These are phyloP conservation scores for Sinohyriopsis cumingii DNA, from an alignment of 2,888 invertebrate species.

Conservation along the genomic window DNA sequence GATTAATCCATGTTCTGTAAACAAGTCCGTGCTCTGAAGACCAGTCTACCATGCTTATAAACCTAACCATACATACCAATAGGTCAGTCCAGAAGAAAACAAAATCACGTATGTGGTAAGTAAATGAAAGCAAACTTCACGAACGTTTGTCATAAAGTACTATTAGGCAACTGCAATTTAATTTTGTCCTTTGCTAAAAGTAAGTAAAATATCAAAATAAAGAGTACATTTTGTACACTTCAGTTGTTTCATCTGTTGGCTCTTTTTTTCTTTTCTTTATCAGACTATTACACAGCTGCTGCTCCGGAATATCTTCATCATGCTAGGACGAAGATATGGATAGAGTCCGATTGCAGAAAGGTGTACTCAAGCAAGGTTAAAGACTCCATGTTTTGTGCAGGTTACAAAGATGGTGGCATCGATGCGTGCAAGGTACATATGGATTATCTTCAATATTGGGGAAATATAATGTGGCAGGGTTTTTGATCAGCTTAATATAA, in stretches of 20 bases:
- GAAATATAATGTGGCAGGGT: too few relatives aligned
- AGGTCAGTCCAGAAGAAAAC: too few relatives aligned
- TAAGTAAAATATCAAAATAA: background rate
- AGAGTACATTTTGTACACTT: background rate
- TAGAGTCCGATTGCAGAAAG: conserved; percentile 31
- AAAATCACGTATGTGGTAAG: too few relatives aligned
- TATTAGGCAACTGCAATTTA: background rate
- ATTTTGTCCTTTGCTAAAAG: background rate
- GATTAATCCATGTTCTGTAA: too few relatives aligned
- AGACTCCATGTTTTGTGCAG: conserved; percentile 58
- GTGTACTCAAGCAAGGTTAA: conserved; percentile 36
- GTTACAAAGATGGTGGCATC: conserved; percentile 46
- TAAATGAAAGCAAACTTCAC: background rate
- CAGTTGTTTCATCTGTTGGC: too few relatives aligned
- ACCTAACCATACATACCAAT: too few relatives aligned
- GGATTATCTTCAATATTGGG: too few relatives aligned
- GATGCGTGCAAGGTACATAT: conserved; percentile 56
- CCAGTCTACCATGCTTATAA: too few relatives aligned
- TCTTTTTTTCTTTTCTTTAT: background rate
- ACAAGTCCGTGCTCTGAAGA: too few relatives aligned
- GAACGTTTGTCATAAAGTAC: background rate
- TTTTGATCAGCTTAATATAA: too few relatives aligned
- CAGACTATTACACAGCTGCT: conserved; percentile 41
- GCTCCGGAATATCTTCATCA: conserved; percentile 44
- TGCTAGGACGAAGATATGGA: conserved; percentile 48